Base-by-base conservation (phyloP, 2,888 invertebrate species). In the Sarcophaga caerulescens region DNA sequence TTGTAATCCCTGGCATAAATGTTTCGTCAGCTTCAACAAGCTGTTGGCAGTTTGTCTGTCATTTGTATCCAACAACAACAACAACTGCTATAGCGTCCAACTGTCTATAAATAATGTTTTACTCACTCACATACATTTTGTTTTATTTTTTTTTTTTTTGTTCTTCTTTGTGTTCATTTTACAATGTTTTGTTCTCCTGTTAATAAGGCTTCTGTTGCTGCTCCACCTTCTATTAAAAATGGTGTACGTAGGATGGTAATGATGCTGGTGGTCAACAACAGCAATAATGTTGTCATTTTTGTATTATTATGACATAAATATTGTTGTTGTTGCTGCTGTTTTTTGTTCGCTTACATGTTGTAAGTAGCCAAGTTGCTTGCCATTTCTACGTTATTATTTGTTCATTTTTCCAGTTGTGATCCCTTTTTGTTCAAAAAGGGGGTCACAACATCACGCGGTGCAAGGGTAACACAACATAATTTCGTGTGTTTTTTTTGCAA, bases 271-370 rank as follows among this genome's bases (percentile, higher is more conserved):
- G 68, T 19, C 68, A 21, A 69, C 25, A 45, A 47, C 19, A 69
- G 14, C 52, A 21, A 62, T 69, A 60, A 35, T 73, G 76, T 80
- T 74, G 69, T 21, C 74, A 73, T 57, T 77, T 52, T 80, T 81
- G 19, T 81, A 70, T 81, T 83, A 78, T 86, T 75, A 81, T 81
- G 81, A 86, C 86, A 86, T 84, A 86, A 86, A 86, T 84, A 81
- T 35, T 86, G 75, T 60, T 57, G 66, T 57, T 45, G 12, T 66
- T 75, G 70, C 77, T 47, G 47, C 11, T 14, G 47, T 47, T 47
- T 52, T 52, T 35, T 10, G 8, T 35, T 35, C 35, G 35, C 2
- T 80, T 69, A 60, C 85, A 73, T 73, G 71, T 83, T 68, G 68
- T 76, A 74, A 70, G 79, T 78, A 79, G 78, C 52, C 52, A 12